phyloP scores from a whole-genome alignment of 1,140 invertebrate species.

The Diploscapter pachys region DNA sequence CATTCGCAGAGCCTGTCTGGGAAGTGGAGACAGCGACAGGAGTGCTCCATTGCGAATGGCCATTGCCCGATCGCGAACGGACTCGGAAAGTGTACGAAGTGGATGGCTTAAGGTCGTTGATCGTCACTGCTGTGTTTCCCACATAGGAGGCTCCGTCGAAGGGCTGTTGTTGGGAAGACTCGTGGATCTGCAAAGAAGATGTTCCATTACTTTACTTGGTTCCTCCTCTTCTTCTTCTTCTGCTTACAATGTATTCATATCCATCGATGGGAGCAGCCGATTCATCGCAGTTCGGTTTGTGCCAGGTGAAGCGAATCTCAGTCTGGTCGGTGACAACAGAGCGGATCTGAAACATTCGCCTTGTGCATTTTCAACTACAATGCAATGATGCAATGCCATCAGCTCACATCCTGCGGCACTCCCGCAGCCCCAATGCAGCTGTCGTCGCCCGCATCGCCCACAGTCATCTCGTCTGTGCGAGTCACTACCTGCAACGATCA shows the following conservation, averaged over 20 bases:
- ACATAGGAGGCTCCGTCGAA: constrained; percentile 51
- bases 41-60: constrained; percentile 53
- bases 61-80: constrained; percentile 48
- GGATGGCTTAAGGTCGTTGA: constrained; percentile 46
- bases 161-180: constrained; percentile 17
- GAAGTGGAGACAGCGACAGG: constrained; percentile 29
- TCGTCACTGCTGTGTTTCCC: constrained; percentile 41
- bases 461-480: constrained; percentile 44
- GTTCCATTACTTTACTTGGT: background rate
- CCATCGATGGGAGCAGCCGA: constrained; percentile 44
- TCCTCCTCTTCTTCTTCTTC: background rate
- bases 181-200: constrained; percentile 13
- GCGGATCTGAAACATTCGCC: constrained; percentile 12
- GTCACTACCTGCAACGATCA: constrained; percentile 40
- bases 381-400: background rate
- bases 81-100: constrained; percentile 50
- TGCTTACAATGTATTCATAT: constrained; percentile 54
- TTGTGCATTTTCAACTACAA: too few species aligned
- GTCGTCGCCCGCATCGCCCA: constrained; percentile 31
- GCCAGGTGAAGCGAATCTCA: constrained; percentile 42
- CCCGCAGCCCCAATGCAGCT: constrained; percentile 44
- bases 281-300: constrained; percentile 49
- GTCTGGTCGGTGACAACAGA: constrained; percentile 30
- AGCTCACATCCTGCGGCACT: constrained; percentile 32
- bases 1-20: background rate